Evolutionary conservation across 1,140 invertebrate species (phyloP).

Genomic region (Danaus melanippus): DNA sequence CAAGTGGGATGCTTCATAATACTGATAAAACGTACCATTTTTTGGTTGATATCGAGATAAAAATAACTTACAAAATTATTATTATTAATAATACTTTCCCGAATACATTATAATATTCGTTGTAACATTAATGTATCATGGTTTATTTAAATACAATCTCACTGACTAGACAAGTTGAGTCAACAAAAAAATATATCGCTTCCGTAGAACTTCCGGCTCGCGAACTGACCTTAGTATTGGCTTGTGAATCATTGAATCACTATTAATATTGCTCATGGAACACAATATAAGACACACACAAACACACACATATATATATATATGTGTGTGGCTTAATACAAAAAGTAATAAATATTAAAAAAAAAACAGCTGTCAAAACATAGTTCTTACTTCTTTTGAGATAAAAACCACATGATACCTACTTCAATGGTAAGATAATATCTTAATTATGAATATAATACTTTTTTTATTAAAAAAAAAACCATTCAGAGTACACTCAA

Average conservation of each 20-base stretch:
- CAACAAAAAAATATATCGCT: constrained; percentile 28
- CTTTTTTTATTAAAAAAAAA: no score
- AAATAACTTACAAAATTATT: constrained; percentile 3
- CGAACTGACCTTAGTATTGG: constrained; percentile 17
- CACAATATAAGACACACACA: no score
- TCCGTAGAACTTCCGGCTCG: constrained; percentile 29
- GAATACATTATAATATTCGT: not conserved
- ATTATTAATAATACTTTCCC: constrained; percentile 2
- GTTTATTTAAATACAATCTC: constrained; percentile 5
- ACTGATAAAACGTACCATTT: constrained; percentile 10
- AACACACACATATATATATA: no score
- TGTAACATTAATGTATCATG: not conserved
- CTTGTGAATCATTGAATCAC: constrained; percentile 19
- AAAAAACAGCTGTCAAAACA: no score
- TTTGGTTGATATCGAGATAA: constrained; percentile 3
- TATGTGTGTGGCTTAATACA: no score
- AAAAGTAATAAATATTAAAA: no score
- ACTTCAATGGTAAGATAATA: no score
- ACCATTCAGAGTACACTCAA: no score
- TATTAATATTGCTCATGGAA: not conserved
- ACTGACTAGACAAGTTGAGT: constrained; percentile 21
- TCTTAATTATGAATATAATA: no score
- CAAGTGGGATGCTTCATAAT: constrained; percentile 18
- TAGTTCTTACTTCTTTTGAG: no score
- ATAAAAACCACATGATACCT: no score